A percentile compares a stretch with the other conserved stretches of the same genome.
These are phyloP conservation scores for Zaprionus africanus DNA, from an alignment of 1,140 invertebrate genomes.

Conservation along the genomic window DNA sequence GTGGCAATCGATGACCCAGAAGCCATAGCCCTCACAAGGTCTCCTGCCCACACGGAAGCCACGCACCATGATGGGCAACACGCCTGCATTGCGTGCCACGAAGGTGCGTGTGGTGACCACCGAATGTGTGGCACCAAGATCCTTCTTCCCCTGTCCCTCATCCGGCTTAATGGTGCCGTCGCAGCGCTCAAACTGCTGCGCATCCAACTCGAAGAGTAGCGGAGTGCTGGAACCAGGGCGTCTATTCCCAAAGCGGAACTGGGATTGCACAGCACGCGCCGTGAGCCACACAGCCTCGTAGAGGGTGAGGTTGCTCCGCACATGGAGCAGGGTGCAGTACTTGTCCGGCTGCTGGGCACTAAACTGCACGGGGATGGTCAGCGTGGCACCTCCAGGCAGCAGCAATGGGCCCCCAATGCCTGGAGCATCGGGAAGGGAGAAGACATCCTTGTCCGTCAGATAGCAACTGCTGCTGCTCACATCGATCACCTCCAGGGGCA, in stretches of 20 bases:
- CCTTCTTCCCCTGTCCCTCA: constrained; percentile 9
- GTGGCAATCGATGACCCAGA: constrained; percentile 92
- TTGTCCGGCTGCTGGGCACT: constrained; percentile 69
- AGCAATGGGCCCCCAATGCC: constrained; percentile 43
- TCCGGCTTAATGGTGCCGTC: constrained; percentile 85
- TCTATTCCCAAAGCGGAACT: constrained; percentile 96
- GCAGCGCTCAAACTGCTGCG: constrained; percentile 94
- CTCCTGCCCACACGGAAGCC: constrained; percentile 91
- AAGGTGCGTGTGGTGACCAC: constrained; percentile 89
- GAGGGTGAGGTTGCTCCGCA: constrained; percentile 96
- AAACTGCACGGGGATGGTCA: constrained; percentile 84
- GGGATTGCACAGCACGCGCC: constrained; percentile 92
- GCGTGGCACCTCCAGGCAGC: constrained; percentile 68
- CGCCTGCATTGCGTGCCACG: constrained; percentile 94
- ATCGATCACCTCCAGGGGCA: constrained; percentile 78
- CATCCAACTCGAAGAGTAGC: constrained; percentile 93
- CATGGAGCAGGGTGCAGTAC: constrained; percentile 84
- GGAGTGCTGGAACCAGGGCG: constrained; percentile 90
- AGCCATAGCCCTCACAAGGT: constrained; percentile 94
- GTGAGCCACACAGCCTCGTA: constrained; percentile 93
- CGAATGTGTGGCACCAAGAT: not conserved
- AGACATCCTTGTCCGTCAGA: constrained; percentile 68
- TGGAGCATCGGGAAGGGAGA: constrained; percentile 57
- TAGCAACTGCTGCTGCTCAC: constrained; percentile 68
- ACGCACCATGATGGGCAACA: constrained; percentile 91